Conservation (phyloP, 2,888 invertebrate genomes). For the Alsophila aescularia region DNA sequence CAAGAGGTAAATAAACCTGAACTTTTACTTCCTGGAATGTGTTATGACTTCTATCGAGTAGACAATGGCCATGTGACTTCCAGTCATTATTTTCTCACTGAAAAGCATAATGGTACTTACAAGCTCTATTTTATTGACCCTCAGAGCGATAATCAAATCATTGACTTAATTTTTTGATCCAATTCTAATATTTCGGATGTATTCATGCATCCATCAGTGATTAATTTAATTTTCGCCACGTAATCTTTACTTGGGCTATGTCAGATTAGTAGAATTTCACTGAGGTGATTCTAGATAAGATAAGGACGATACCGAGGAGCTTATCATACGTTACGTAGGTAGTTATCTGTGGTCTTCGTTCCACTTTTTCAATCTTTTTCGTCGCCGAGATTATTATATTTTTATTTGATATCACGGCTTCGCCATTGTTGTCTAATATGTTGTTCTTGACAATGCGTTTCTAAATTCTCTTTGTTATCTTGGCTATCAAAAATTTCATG, state of each 20-base stretch:
- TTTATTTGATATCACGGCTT: background rate
- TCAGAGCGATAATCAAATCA: too few relatives aligned
- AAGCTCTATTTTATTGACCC: background rate
- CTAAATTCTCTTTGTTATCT: too few relatives aligned
- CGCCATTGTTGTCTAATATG: background rate
- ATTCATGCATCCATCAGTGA: constrained; percentile 47
- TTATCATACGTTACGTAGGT: constrained; percentile 47
- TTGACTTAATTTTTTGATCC: too few relatives aligned
- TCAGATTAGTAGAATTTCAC: constrained; percentile 69
- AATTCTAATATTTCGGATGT: background rate
- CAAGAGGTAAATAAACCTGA: too few relatives aligned
- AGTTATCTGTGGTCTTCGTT: constrained; percentile 41
- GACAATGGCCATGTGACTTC: too few relatives aligned
- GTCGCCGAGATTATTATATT: background rate
- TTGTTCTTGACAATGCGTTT: background rate
- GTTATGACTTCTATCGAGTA: too few relatives aligned
- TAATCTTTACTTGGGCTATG: constrained; percentile 62
- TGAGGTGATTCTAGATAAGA: constrained; percentile 63
- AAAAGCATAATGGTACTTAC: background rate
- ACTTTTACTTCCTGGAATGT: too few relatives aligned
- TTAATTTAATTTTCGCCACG: constrained; percentile 69
- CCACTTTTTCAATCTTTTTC: constrained; percentile 26
- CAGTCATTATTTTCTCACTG: too few relatives aligned
- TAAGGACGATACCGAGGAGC: constrained; percentile 59
- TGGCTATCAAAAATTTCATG: too few relatives aligned